Base-by-base conservation (phyloP, 2,113 vertebrate genomes). In the Perognathus longimembris region DNA sequence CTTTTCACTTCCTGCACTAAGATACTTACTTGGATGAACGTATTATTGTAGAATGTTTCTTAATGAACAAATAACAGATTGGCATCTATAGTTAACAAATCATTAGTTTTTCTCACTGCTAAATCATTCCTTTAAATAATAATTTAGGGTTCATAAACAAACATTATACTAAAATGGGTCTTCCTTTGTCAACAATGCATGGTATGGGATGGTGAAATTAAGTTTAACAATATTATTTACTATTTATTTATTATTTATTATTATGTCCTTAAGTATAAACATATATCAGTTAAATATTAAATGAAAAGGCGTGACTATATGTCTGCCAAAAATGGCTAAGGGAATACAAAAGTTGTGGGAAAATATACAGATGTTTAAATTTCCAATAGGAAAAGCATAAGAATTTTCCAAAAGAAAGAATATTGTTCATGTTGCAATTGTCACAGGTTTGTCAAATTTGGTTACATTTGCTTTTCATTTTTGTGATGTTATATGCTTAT, bases 1-100 rank as follows among this genome's bases (percentile, higher is more conserved):
- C 63, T 61, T 85, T 83, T 81, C 7, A 67, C 64, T 17, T 70
- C n/a, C 20, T 11, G n/a, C 2, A 28, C 34, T 57, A 4, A 7
- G 7, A 50, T 21, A 6, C 17, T 90, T 70, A 42, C 67, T 45
- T 77, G 5, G 14, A 78, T 86, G 77, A 90, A 92, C 45, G 15
- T 26, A 30, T 45, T 59, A 69, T 91, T 82, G 15, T 66, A 28
- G 26, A 90, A 61, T 66, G 12, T 57, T 57, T 64, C 6, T 24
- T 85, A 76, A 76, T 92, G 10, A 91, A 54, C 17, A 94, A 73
- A 69, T 76, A 87, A 74, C 73, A 90, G 34, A 76, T 36, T 7
- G 20, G 38, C 63, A 50, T 6, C 3, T 77, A 40, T 24, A 73
- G n/a, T 63, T 90, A 89, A 91, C 54, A 69, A 90, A 59, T 36